phyloP scores from a whole-genome alignment of 1,140 invertebrate genomes.

The Lycorma delicatula region DNA sequence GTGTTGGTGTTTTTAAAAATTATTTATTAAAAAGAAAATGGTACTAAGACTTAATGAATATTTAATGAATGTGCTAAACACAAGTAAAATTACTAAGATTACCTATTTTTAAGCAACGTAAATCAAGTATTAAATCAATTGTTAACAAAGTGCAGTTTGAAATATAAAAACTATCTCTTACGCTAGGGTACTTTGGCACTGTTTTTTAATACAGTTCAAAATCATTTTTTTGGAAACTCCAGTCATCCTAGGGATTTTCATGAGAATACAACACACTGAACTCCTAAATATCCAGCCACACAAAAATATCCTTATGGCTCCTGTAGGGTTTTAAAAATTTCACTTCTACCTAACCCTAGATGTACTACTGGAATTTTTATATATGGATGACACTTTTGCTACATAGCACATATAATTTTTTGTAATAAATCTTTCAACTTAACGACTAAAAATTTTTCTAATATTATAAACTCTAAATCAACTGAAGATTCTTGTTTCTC shows the following conservation, averaged over 20 bases:
- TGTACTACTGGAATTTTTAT: neutral
- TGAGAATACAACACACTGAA: neutral
- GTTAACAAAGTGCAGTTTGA: neutral
- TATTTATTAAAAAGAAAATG: neutral
- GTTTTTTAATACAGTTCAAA: neutral
- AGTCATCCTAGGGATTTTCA: neutral
- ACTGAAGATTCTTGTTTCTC: neutral
- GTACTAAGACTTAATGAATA: neutral
- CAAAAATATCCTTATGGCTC: neutral
- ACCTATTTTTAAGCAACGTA: neutral
- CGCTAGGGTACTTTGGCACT: too few species aligned
- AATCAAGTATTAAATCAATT: neutral
- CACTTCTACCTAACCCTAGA: neutral
- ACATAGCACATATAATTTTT: neutral
- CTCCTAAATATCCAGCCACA: neutral
- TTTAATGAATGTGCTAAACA: neutral
- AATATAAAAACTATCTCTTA: too few species aligned
- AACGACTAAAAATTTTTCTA: neutral
- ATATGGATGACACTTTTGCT: neutral
- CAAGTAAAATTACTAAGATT: neutral
- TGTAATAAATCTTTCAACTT: neutral
- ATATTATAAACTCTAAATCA: neutral
- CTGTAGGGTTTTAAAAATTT: neutral
- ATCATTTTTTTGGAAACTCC: neutral
- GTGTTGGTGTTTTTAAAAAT: neutral